Base-by-base conservation (phyloP, 1,140 invertebrate genomes). In the Papilio helenus region DNA sequence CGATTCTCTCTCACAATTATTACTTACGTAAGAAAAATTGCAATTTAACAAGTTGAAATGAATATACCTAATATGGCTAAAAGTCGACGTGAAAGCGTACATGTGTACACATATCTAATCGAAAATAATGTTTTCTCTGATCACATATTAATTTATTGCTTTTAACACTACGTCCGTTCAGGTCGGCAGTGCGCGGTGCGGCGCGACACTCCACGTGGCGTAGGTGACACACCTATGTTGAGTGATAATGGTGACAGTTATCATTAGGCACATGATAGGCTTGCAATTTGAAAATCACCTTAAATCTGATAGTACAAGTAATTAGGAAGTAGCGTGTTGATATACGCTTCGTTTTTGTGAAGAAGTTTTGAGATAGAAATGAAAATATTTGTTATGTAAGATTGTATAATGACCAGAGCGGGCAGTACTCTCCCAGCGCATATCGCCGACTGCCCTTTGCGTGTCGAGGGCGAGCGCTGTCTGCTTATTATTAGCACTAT, bases 391-490 rank as follows among this genome's bases (percentile, higher is more conserved):
- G 18, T 55, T 55, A n/a, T 8, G 7, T 55, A 20, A 8, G n/a
- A 61, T 26, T 12, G 12, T 76, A 44, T 7, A 23, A 8, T 74
- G 20, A 39, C 16, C 44, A 10, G 72, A 9, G 14, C 46, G 49
- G 51, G 49, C 46, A 23, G 29, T 4, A 55, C 20, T 14, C 20
- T 58, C 8, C 55, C n/a, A 9, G 14, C 55, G 7, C 55, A 8
- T 23, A 23, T 9, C 42, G 10, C 14, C 77, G 65, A 55, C 49
- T 87, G 86, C 82, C 87, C 87, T 89, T 90, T 90, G 85, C 89
- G 85, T 87, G 85, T 72, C 68, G n/a, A 55, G 46, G 20, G 49
- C 58, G 76, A 20, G 61, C 42, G 80, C 79, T 68, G 68, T 23
- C 72, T 72, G 81, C 68, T 82, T 83, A 86, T 86, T 85, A 79